Evolutionary conservation across 2,797 vertebrate genomes (phyloP).

Genomic region (Peromyscus aztecus): DNA sequence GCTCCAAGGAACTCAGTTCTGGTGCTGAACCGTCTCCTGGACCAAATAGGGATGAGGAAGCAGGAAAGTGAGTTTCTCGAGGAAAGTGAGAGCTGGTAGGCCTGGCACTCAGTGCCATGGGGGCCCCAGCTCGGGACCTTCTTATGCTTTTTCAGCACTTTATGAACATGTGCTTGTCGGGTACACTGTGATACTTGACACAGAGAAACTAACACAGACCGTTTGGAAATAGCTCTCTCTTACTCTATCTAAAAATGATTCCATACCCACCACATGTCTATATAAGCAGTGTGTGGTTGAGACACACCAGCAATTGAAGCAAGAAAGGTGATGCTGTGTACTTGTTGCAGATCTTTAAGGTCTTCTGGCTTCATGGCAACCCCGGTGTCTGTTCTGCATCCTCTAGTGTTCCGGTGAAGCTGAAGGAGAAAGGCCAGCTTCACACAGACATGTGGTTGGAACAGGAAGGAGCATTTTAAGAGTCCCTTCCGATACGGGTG

Average conservation of each 20-base stretch:
- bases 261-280: background rate
- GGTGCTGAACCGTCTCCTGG: background rate
- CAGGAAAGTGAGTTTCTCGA: background rate
- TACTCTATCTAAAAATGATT: background rate
- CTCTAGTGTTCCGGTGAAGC: background rate
- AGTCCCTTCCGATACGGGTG: background rate
- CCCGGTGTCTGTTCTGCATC: background rate
- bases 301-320: background rate
- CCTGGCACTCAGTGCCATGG: background rate
- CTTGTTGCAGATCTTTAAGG: background rate
- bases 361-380: background rate
- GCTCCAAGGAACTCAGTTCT: conserved; percentile 40
- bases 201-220: background rate
- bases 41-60: fast-evolving
- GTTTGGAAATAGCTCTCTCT: background rate
- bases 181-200: background rate
- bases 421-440: background rate
- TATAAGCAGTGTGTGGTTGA: background rate
- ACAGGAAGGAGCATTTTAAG: background rate
- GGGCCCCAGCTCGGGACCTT: background rate
- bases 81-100: background rate
- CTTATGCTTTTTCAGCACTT: background rate
- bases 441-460: background rate
- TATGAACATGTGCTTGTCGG: background rate
- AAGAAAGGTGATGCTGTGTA: background rate